These are phyloP conservation scores for Lycophotia porphyrea DNA, from an alignment of 2,888 invertebrate genomes.

Conservation along the genomic window DNA sequence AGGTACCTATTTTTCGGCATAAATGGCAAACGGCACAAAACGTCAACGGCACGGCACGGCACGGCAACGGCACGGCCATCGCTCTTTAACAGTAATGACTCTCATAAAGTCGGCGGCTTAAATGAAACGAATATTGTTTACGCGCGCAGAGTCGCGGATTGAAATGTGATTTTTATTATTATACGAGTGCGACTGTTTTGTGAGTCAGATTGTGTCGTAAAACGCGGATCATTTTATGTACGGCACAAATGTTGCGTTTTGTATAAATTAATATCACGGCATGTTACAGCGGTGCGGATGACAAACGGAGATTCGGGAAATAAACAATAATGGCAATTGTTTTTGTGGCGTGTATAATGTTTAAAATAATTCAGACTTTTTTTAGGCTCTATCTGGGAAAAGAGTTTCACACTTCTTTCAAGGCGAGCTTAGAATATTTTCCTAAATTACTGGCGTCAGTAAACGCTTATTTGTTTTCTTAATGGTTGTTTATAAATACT, in stretches of 20 bases:
- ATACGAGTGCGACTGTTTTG: conserved; percentile 52
- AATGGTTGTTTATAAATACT: not conserved
- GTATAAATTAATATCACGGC: conserved; percentile 33
- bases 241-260: conserved; percentile 33
- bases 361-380: not conserved
- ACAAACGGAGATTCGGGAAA: conserved; percentile 11
- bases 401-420: not conserved
- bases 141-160: conserved; percentile 49
- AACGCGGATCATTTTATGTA: conserved; percentile 41
- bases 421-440: not conserved
- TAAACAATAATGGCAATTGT: conserved; percentile 6
- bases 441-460: not conserved
- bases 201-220: conserved; percentile 49
- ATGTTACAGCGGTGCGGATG: conserved; percentile 2
- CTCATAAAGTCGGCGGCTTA: conserved; percentile 50
- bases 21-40: not conserved
- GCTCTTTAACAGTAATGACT: conserved; percentile 41
- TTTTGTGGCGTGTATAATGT: not conserved
- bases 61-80: conserved; percentile 5
- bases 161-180: conserved; percentile 55
- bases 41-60: not conserved
- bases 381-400: not conserved
- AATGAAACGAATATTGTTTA: conserved; percentile 61
- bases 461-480: conserved; percentile 1
- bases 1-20: conserved; percentile 11